A percentile compares a stretch with the other conserved stretches of the same genome.
Conservation (phyloP, 1,140 invertebrate species). For the Belonocnema kinseyi region DNA sequence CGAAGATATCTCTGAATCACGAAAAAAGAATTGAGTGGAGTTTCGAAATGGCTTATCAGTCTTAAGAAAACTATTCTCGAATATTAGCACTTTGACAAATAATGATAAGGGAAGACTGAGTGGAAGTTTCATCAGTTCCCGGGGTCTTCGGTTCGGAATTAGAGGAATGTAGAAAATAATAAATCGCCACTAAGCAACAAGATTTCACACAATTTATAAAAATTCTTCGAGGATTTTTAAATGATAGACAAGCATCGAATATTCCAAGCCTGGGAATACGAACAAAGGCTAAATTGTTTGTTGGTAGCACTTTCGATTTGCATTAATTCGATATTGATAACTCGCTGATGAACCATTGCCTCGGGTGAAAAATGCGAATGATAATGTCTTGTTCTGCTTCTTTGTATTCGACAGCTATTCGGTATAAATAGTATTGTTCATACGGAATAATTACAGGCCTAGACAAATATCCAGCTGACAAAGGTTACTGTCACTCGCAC, state of each 20-base stretch:
- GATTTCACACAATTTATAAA: background rate
- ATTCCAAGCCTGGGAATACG: background rate
- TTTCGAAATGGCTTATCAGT: slow-evolving; percentile 14
- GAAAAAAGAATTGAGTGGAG: background rate
- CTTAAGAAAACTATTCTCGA: slow-evolving; percentile 7
- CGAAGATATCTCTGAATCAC: background rate
- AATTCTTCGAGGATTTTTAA: too few relatives aligned
- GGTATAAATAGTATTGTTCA: slow-evolving; percentile 24
- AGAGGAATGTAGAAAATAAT: background rate
- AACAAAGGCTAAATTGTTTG: slow-evolving; percentile 31
- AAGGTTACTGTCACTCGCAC: slow-evolving; percentile 17
- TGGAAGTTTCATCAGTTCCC: slow-evolving; percentile 15
- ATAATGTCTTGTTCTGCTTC: slow-evolving; percentile 23
- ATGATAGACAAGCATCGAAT: too few relatives aligned
- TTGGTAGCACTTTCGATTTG: background rate
- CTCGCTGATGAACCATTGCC: slow-evolving; percentile 1
- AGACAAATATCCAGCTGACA: slow-evolving; percentile 13
- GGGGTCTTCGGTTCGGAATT: background rate
- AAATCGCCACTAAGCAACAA: background rate
- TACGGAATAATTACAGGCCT: background rate
- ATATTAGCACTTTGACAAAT: slow-evolving; percentile 5
- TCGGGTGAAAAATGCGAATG: slow-evolving; percentile 12
- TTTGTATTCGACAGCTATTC: slow-evolving; percentile 24
- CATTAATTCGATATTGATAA: slow-evolving; percentile 26
- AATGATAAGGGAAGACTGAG: slow-evolving; percentile 2